Conservation (phyloP, 2,113 vertebrate species). For the Dissostichus mawsoni region DNA sequence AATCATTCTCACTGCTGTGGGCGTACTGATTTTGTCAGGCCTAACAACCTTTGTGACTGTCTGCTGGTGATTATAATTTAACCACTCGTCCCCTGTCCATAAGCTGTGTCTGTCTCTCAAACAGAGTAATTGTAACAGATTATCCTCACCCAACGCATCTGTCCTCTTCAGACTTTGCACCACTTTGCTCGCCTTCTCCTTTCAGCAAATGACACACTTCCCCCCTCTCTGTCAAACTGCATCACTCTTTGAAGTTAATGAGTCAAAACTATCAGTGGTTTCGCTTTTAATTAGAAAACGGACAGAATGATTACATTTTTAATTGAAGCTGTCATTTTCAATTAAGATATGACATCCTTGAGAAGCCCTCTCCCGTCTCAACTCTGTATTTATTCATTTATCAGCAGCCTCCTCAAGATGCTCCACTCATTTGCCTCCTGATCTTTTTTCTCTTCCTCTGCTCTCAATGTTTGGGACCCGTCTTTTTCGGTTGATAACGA, state of each 20-base stretch:
- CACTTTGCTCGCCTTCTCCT: slow-evolving; percentile 23
- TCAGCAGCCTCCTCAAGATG: slow-evolving; percentile 57
- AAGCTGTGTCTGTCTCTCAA: slow-evolving; percentile 29
- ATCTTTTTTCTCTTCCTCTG: slow-evolving; percentile 36
- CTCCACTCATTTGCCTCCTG: slow-evolving; percentile 45
- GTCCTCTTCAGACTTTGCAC: slow-evolving; percentile 44
- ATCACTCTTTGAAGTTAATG: slow-evolving; percentile 86
- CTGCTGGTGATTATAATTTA: slow-evolving; percentile 45
- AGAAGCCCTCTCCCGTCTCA: slow-evolving; percentile 63
- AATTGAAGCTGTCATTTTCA: slow-evolving; percentile 87
- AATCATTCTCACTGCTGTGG: no score
- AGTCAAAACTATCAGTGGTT: slow-evolving; percentile 85
- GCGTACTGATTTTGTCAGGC: no score
- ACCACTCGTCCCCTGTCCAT: slow-evolving; percentile 35
- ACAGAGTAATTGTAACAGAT: slow-evolving; percentile 46
- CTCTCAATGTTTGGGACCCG: slow-evolving; percentile 10
- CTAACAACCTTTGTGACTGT: no score
- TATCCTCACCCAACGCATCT: slow-evolving; percentile 34
- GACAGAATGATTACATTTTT: slow-evolving; percentile 87
- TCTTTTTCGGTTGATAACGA: neutral
- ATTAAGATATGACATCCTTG: slow-evolving; percentile 85
- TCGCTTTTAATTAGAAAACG: slow-evolving; percentile 86
- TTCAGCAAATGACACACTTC: slow-evolving; percentile 61
- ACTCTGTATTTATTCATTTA: slow-evolving; percentile 67
- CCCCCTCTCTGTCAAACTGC: slow-evolving; percentile 58